Percentiles rank a stretch among this genome's conserved stretches.
These are phyloP conservation scores for Temnothorax ravouxi DNA, from an alignment of 2,888 invertebrate genomes.

Conservation along the genomic window DNA sequence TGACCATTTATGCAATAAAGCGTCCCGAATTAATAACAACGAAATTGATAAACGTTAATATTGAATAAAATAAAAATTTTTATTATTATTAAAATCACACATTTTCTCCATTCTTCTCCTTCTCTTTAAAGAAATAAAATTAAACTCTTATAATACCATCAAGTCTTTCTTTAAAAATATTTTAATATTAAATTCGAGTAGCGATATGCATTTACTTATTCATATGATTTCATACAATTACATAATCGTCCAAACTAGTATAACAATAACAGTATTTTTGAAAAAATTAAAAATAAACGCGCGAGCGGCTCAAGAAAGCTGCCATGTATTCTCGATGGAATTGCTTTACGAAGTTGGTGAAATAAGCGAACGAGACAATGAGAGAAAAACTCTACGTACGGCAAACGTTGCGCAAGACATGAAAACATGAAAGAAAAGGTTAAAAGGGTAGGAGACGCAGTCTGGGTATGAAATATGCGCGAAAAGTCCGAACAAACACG, in stretches of 20 bases:
- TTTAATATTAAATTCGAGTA: not conserved
- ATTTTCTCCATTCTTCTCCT: too few species aligned
- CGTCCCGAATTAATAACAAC: not conserved
- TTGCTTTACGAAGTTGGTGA: conserved; percentile 4
- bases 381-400: conserved; percentile 25
- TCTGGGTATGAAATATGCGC: conserved; percentile 62
- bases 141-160: not conserved
- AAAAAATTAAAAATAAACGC: conserved; percentile 14
- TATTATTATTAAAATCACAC: not conserved
- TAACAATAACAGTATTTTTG: not conserved
- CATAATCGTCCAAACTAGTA: not conserved
- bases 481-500: conserved; percentile 57
- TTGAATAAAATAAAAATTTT: not conserved
- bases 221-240: not conserved
- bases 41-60: not conserved
- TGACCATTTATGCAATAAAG: too few species aligned
- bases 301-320: not conserved
- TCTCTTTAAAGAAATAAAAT: not conserved
- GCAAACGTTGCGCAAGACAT: conserved; percentile 12
- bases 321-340: not conserved
- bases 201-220: not conserved
- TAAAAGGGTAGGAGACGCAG: conserved; percentile 14
- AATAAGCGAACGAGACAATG: conserved; percentile 25
- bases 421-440: conserved; percentile 43
- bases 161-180: not conserved